Evolutionary conservation across 2,888 invertebrate species (phyloP).

Genomic region (Chromoteleia sp.): DNA sequence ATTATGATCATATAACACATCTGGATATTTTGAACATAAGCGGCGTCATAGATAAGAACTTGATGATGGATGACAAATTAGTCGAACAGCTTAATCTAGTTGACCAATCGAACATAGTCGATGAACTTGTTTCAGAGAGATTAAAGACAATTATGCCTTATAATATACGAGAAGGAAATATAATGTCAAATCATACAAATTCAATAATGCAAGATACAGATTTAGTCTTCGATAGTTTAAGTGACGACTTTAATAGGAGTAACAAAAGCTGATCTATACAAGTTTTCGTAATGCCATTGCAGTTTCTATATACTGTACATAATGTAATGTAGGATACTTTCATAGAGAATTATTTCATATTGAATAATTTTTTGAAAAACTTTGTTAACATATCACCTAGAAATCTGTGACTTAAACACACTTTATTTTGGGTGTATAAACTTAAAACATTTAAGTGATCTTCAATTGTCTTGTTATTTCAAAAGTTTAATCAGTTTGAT

Average conservation of each 20-base stretch:
- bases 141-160: constrained; percentile 82
- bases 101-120: constrained; percentile 81
- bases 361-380: too few relatives aligned
- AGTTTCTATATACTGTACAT: neutral
- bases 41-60: constrained; percentile 80
- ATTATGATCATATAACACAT: constrained; percentile 81
- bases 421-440: too few relatives aligned
- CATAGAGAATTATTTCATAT: too few relatives aligned
- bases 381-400: too few relatives aligned
- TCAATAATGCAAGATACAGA: constrained; percentile 76
- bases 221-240: constrained; percentile 82
- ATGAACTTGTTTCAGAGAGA: constrained; percentile 81
- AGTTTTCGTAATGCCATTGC: neutral
- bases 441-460: too few relatives aligned
- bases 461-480: too few relatives aligned
- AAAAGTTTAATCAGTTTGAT: too few relatives aligned
- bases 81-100: constrained; percentile 81
- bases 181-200: constrained; percentile 78
- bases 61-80: constrained; percentile 82
- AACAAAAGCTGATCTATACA: constrained; percentile 80
- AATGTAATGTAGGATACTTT: neutral
- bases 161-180: constrained; percentile 80
- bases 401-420: too few relatives aligned
- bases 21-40: constrained; percentile 80
- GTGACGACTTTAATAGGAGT: constrained; percentile 82